These are phyloP conservation scores for Tupaia tana DNA, from an alignment of 2,113 vertebrate species.

Conservation along the genomic window DNA sequence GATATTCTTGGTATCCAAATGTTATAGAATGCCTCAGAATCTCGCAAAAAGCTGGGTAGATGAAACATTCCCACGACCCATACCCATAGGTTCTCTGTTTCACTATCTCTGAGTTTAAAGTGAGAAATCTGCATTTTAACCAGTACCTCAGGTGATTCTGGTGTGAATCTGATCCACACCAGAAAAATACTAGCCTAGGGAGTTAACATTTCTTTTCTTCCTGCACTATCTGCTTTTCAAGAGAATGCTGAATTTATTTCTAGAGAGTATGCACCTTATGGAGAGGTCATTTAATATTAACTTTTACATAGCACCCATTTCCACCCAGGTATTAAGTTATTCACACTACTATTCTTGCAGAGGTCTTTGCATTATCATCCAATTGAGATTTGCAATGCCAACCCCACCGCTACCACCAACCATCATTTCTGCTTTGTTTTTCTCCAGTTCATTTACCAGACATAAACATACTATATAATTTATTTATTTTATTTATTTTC, in stretches of 20 bases:
- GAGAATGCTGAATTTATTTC: not conserved
- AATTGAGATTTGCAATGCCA: not conserved
- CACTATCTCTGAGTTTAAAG: not conserved
- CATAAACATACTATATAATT: not conserved
- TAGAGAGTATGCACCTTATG: not conserved
- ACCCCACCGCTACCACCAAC: not conserved
- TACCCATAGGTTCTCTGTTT: not conserved
- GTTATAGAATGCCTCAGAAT: not conserved
- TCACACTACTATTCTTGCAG: not conserved
- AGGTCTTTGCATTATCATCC: not conserved
- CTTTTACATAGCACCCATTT: not conserved
- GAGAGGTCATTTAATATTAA: not conserved
- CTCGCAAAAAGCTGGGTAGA: not conserved
- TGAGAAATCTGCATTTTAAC: not conserved
- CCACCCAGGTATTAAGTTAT: not conserved
- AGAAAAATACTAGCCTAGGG: not conserved
- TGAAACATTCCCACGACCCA: not conserved
- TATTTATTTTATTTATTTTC: not conserved
- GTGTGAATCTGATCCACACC: not conserved
- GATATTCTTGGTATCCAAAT: not conserved
- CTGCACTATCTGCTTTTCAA: not conserved
- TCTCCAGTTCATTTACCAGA: not conserved
- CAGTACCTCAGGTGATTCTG: not conserved
- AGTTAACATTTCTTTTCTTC: not conserved
- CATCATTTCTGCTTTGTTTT: not conserved